A percentile compares a stretch with the other conserved stretches of the same genome.
phyloP scores from a whole-genome alignment of 2,888 invertebrate species.

The Nomada lathburiana region DNA sequence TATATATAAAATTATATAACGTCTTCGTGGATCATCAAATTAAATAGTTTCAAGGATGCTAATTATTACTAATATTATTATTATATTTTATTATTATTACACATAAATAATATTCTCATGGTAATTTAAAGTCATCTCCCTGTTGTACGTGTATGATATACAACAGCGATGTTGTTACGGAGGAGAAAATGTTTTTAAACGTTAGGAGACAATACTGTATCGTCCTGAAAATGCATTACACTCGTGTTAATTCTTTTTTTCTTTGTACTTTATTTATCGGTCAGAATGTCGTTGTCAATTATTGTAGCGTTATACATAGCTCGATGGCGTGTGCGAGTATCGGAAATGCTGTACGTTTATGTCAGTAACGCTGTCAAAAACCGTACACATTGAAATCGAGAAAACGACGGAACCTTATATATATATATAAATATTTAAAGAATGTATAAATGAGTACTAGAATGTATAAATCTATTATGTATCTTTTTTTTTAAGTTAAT shows the following conservation, averaged over 20 bases:
- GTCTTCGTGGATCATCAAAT: conserved; percentile 11
- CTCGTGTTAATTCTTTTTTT: conserved; percentile 39
- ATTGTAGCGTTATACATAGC: neutral
- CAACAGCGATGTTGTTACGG: conserved; percentile 30
- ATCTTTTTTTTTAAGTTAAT: conserved; percentile 8
- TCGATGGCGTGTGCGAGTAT: conserved; percentile 13
- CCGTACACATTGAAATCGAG: neutral
- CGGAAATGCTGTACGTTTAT: neutral
- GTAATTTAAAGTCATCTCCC: conserved; percentile 62
- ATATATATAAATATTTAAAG: neutral
- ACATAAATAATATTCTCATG: conserved; percentile 56
- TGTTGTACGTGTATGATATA: conserved; percentile 46
- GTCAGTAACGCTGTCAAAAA: neutral
- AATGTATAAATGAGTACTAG: neutral
- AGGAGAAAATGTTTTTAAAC: conserved; percentile 31
- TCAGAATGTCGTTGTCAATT: conserved; percentile 25
- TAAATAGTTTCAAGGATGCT: conserved; percentile 4
- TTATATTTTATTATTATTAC: conserved; percentile 43
- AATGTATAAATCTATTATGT: neutral
- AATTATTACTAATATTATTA: conserved; percentile 56
- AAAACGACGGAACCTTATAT: neutral
- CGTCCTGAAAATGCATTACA: conserved; percentile 54
- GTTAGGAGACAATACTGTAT: conserved; percentile 40
- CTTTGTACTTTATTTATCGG: conserved; percentile 22
- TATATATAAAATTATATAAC: conserved; percentile 23